Conservation (phyloP, 2,113 vertebrate species). For the Pachyramphus minor region DNA sequence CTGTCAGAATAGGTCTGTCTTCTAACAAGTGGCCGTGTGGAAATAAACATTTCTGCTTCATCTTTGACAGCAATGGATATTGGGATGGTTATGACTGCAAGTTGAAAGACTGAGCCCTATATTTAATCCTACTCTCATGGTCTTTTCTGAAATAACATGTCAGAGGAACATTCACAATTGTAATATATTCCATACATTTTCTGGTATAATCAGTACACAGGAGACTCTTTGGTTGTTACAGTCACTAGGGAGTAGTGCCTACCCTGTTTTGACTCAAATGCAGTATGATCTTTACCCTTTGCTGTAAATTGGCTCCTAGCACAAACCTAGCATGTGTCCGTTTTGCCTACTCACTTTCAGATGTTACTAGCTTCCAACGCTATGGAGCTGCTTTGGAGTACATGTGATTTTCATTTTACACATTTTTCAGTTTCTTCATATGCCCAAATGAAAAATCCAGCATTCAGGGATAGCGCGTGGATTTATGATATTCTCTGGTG, state of each 20-base stretch:
- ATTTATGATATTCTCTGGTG: conserved; percentile 7
- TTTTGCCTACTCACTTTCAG: conserved; percentile 47
- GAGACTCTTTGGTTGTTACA: not conserved
- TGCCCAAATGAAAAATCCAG: conserved; percentile 12
- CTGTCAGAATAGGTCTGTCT: not conserved
- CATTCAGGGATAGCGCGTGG: not conserved
- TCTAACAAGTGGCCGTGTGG: not conserved
- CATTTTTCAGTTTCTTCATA: conserved; percentile 14
- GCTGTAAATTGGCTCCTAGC: conserved; percentile 42
- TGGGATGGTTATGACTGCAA: not conserved
- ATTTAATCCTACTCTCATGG: not conserved
- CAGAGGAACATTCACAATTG: not conserved
- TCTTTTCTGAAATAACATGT: conserved; percentile 6
- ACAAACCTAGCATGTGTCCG: conserved; percentile 56
- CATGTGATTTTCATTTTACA: conserved; percentile 61
- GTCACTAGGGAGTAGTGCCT: conserved; percentile 24
- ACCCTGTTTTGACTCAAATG: conserved; percentile 2
- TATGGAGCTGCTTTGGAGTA: not conserved
- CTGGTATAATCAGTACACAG: not conserved
- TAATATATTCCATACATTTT: conserved; percentile 46
- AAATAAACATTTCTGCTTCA: not conserved
- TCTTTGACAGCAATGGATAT: not conserved
- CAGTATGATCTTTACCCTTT: conserved; percentile 42
- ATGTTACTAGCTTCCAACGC: conserved; percentile 29
- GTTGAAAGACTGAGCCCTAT: not conserved